Conservation (phyloP, 2,113 vertebrate genomes). For the Hippolais icterina region DNA sequence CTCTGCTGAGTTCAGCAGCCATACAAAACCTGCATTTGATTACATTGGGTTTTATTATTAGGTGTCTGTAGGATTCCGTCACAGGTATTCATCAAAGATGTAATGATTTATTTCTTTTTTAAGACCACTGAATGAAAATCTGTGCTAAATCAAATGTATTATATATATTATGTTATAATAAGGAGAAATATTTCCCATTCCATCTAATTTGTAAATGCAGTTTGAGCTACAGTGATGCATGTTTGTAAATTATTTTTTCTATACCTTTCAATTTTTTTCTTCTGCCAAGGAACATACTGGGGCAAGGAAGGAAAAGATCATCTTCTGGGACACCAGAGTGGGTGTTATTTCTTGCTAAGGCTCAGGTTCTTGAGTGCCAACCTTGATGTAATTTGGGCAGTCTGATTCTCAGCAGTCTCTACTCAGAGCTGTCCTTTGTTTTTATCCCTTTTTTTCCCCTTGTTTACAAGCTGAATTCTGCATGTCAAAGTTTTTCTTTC, state of each 20-base stretch:
- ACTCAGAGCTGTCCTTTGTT: background rate
- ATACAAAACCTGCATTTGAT: background rate
- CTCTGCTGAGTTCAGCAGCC: constrained; percentile 22
- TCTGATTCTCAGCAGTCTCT: background rate
- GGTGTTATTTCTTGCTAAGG: background rate
- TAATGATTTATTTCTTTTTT: background rate
- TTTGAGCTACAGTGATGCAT: background rate
- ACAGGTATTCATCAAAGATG: background rate
- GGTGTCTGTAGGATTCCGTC: background rate
- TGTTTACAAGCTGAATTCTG: constrained; percentile 24
- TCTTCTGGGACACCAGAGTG: background rate
- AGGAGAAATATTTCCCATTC: background rate
- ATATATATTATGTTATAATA: background rate
- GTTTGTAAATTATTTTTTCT: background rate
- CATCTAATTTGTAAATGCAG: background rate
- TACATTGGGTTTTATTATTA: background rate
- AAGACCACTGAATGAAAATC: background rate
- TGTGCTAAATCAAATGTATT: background rate
- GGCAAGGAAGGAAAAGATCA: background rate
- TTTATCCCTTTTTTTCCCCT: background rate
- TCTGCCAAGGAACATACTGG: background rate
- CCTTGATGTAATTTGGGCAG: background rate
- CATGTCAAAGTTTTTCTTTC: background rate
- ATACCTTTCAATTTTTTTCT: background rate
- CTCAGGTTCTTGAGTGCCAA: background rate